These are phyloP conservation scores for Triops longicaudatus DNA, from an alignment of 1,140 invertebrate genomes.

Conservation along the genomic window DNA sequence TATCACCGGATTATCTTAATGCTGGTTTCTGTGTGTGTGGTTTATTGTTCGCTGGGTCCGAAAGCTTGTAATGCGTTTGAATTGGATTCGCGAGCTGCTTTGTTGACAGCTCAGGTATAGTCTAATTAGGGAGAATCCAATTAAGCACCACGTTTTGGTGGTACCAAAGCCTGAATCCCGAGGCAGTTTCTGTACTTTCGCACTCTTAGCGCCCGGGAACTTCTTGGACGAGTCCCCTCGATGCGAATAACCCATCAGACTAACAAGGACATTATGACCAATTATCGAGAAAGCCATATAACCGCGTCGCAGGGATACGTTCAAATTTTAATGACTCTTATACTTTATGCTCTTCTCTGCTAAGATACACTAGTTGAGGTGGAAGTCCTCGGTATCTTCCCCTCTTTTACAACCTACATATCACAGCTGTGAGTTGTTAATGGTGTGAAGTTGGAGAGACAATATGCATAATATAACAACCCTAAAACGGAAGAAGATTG, in stretches of 20 bases:
- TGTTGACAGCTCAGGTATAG: conserved; percentile 2
- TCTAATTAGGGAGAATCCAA: conserved; percentile 12
- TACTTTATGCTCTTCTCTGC: neutral
- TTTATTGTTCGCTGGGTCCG: neutral
- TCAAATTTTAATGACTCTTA: neutral
- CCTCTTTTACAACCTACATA: neutral
- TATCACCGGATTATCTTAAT: neutral
- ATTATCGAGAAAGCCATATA: neutral
- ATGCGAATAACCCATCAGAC: neutral
- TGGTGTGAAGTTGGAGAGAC: neutral
- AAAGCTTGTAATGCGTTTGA: neutral
- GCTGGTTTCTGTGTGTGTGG: neutral
- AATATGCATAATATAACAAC: neutral
- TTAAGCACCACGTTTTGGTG: neutral
- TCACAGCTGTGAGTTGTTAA: neutral
- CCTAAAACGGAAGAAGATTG: neutral
- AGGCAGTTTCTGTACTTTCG: neutral
- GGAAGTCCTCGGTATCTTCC: neutral
- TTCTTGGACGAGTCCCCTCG: neutral
- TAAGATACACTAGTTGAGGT: neutral
- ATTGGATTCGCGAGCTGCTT: neutral
- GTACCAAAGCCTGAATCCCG: neutral
- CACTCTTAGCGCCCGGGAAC: neutral
- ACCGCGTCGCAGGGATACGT: neutral
- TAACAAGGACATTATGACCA: neutral